Base-by-base conservation (phyloP, 2,797 vertebrate genomes). In the Myotis pilosus region DNA sequence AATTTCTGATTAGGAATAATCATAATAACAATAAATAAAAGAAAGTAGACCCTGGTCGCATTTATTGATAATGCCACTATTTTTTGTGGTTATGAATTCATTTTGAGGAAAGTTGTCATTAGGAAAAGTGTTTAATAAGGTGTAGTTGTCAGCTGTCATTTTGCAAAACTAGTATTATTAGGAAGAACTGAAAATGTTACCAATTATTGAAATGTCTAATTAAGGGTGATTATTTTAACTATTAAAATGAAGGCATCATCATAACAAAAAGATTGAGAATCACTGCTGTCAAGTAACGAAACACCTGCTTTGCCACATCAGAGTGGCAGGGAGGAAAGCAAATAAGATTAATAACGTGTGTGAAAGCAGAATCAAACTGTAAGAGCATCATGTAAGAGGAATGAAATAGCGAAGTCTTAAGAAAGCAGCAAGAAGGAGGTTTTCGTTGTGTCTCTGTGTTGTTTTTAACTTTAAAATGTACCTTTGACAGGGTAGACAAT, bases 141-240 rank as follows among this genome's bases (percentile, higher is more conserved):
- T 69, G 30, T 84, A 93, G 74, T 89, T 95, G 87, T 1, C 30
- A 84, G 71, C 13, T 89, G 69, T 95, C 74, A 72, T 90, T 93
- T 87, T 90, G 30, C 94, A 90, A 75, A 97, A 96, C 92, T 96
- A 33, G 57, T 92, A 90, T 96, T 76, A 96, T 95, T 96, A 92
- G 53, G 28, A 91, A 83, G 53, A 96, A 91, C 82, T 89, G 5
- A 79, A 78, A 88, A 69, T 71, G 15, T 97, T 96, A 69, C 74
- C 41, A 94, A 85, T 95, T 51, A 80, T 81, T 92, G 88, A 91
- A 94, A 91, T 96, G 4, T 91, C 90, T 94, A 94, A 94, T 90
- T 88, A 95, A 88, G 71, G 23, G 30, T 90, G 75, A 76, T 90
- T 96, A 96, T 96, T 95, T 96, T 94, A 86, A 96, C 17, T 90